phyloP scores from a whole-genome alignment of 2,888 invertebrate species.

The Cephus pulcher region DNA sequence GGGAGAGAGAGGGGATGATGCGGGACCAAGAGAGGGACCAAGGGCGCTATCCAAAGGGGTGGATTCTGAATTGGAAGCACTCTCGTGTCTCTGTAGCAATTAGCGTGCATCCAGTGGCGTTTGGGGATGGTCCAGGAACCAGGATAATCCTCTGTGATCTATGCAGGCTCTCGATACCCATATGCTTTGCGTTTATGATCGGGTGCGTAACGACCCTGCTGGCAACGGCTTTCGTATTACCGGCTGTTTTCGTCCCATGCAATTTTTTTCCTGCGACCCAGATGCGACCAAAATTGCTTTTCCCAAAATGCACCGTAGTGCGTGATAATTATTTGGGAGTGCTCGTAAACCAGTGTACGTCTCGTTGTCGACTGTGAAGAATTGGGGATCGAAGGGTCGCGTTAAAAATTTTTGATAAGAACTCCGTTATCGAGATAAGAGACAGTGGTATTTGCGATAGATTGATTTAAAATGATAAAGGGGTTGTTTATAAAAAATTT shows the following conservation, averaged over 20 bases:
- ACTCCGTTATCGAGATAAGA: background rate
- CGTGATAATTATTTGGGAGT: background rate
- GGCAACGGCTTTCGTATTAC: background rate
- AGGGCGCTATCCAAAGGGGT: background rate
- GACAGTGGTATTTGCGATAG: background rate
- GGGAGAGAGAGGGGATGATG: background rate
- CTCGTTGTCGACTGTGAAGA: background rate
- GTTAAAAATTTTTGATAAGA: background rate
- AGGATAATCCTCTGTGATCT: conserved; percentile 54
- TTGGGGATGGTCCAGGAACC: conserved; percentile 38
- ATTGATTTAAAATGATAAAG: background rate
- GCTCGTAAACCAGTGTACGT: background rate
- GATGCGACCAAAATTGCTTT: background rate
- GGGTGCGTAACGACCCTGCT: conserved; percentile 8
- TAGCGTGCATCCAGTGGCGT: conserved; percentile 53
- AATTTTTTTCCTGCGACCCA: background rate
- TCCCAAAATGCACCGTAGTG: background rate
- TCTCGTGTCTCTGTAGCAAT: conserved; percentile 43
- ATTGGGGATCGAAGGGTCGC: background rate
- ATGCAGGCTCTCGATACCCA: conserved; percentile 46
- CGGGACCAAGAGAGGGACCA: background rate
- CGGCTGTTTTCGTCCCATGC: background rate
- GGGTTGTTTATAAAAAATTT: background rate
- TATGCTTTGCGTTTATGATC: conserved; percentile 40
- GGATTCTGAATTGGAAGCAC: background rate